These are phyloP conservation scores for Gephyroberyx darwinii DNA, from an alignment of 2,797 vertebrate genomes.

Conservation along the genomic window DNA sequence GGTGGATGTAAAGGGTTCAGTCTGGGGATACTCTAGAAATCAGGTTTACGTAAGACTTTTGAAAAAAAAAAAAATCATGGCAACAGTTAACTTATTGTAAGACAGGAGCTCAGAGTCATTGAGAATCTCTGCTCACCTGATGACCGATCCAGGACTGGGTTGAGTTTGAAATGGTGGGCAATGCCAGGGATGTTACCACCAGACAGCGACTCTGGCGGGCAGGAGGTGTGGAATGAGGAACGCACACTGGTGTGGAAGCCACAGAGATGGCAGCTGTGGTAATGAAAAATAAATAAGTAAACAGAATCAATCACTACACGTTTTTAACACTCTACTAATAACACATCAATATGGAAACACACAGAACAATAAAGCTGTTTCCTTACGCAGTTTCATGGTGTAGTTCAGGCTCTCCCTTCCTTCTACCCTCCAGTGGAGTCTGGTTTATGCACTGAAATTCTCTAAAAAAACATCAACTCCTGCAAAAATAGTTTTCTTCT, in stretches of 20 bases:
- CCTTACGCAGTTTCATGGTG: slow-evolving; percentile 77
- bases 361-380: slow-evolving; percentile 18
- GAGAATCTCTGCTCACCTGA: slow-evolving; percentile 62
- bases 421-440: slow-evolving; percentile 4
- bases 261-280: slow-evolving; percentile 68
- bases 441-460: slow-evolving; percentile 13
- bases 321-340: not conserved
- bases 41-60: slow-evolving; percentile 2
- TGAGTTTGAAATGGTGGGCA: slow-evolving; percentile 70
- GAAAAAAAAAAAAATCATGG: no score
- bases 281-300: slow-evolving; percentile 12
- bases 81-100: not conserved
- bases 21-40: slow-evolving; percentile 67
- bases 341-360: not conserved
- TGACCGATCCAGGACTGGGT: slow-evolving; percentile 46
- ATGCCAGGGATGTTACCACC: slow-evolving; percentile 57
- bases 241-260: slow-evolving; percentile 67
- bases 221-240: slow-evolving; percentile 39
- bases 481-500: not conserved
- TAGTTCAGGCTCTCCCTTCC: slow-evolving; percentile 22
- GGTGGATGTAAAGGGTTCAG: slow-evolving; percentile 79
- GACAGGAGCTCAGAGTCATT: not conserved
- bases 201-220: slow-evolving; percentile 45
- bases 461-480: slow-evolving; percentile 23
- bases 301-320: not conserved